These are phyloP conservation scores for Lithodes maja DNA, from an alignment of 2,888 invertebrate genomes.

Conservation along the genomic window DNA sequence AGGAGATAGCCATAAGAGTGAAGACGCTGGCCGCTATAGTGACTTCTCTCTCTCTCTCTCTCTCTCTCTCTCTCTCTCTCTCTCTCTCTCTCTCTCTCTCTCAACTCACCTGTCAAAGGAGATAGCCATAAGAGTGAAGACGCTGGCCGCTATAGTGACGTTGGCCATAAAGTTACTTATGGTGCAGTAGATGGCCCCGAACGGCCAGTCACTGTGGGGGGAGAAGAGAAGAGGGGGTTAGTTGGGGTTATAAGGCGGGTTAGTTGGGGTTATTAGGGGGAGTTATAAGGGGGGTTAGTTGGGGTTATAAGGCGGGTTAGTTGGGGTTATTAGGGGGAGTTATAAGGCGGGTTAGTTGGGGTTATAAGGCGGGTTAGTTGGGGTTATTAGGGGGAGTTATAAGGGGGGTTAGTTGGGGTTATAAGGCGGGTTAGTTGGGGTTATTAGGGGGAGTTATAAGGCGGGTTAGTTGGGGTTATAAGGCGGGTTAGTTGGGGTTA, in stretches of 20 bases:
- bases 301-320: not conserved
- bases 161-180: slow-evolving; percentile 93
- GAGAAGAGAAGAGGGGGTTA: not conserved
- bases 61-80: not conserved
- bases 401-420: not conserved
- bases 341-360: not conserved
- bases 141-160: slow-evolving; percentile 91
- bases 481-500: not conserved
- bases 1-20: too few relatives aligned
- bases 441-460: not conserved
- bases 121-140: too few relatives aligned
- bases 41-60: too few relatives aligned
- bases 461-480: not conserved
- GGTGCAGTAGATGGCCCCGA: slow-evolving; percentile 90
- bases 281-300: not conserved
- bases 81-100: too few relatives aligned
- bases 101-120: too few relatives aligned
- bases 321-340: not conserved
- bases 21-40: too few relatives aligned
- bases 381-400: not conserved
- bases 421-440: not conserved
- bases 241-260: not conserved
- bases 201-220: slow-evolving; percentile 85
- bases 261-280: not conserved
- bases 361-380: not conserved